phyloP scores from a whole-genome alignment of 1,140 invertebrate genomes.

The Apis cerana region DNA sequence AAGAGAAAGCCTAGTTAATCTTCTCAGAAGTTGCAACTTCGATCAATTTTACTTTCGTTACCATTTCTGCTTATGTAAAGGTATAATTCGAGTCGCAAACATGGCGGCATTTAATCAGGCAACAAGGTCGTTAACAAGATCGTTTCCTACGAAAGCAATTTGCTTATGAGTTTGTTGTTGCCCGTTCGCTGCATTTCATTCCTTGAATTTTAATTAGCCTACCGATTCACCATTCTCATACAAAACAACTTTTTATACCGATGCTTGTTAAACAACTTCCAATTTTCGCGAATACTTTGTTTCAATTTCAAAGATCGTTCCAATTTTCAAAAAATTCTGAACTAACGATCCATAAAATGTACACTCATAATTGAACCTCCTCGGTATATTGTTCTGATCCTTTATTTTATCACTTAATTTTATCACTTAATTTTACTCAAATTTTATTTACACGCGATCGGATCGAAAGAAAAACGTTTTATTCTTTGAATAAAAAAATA shows the following conservation, averaged over 20 bases:
- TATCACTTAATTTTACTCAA: no score
- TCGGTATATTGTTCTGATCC: no score
- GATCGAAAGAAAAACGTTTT: no score
- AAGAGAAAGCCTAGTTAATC: no score
- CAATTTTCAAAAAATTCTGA: no score
- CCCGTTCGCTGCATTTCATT: neutral
- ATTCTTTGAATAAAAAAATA: no score
- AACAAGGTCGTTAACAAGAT: slow-evolving; percentile 4
- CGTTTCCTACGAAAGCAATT: slow-evolving; percentile 11
- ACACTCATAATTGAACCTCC: no score
- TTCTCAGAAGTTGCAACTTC: neutral
- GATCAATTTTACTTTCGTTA: neutral
- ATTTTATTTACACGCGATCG: no score
- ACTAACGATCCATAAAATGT: no score
- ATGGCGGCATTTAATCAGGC: neutral
- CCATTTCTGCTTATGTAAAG: neutral
- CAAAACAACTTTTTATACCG: neutral
- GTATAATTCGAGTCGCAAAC: neutral
- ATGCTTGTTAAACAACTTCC: neutral
- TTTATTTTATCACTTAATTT: no score
- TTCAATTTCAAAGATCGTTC: neutral
- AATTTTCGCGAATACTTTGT: neutral
- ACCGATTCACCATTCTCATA: neutral
- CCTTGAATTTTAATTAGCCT: slow-evolving; percentile 27
- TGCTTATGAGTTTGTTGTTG: neutral